phyloP scores from a whole-genome alignment of 2,797 vertebrate genomes.

The Florisuga fusca region DNA sequence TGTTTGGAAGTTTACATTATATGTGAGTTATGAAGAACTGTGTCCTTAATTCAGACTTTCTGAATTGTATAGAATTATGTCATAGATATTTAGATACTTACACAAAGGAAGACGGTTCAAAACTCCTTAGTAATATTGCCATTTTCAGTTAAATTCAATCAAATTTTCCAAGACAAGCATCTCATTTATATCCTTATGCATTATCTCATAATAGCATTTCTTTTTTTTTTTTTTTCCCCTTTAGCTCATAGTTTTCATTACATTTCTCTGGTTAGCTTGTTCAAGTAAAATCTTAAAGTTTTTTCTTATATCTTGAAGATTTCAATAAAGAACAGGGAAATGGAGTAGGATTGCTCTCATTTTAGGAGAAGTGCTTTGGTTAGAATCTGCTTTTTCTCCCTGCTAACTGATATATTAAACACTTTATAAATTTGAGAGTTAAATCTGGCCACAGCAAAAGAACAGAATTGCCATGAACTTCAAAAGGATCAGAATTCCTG shows the following conservation, averaged over 20 bases:
- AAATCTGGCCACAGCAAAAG: neutral
- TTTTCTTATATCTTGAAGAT: neutral
- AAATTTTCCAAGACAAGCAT: neutral
- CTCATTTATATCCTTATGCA: neutral
- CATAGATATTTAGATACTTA: neutral
- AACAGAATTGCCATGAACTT: constrained; percentile 20
- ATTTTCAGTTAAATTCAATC: neutral
- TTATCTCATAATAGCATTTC: neutral
- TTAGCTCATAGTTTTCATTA: neutral
- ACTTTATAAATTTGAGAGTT: constrained; percentile 47
- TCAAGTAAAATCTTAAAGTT: neutral
- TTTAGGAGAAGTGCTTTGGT: constrained; percentile 27
- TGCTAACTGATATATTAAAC: constrained; percentile 61
- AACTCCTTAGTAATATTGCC: neutral
- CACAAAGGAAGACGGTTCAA: neutral
- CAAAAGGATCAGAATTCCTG: constrained; percentile 25
- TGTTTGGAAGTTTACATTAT: constrained; percentile 47
- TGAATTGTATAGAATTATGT: neutral
- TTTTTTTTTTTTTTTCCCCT: neutral
- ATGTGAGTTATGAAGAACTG: constrained; percentile 12
- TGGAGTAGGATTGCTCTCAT: neutral
- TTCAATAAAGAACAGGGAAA: constrained; percentile 34
- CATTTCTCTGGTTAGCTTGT: neutral
- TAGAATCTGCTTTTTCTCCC: constrained; percentile 42
- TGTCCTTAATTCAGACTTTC: neutral